A percentile compares a stretch with the other conserved stretches of the same genome.
Evolutionary conservation across 2,113 vertebrate species (phyloP).

Genomic region (Irena cyanogastra): DNA sequence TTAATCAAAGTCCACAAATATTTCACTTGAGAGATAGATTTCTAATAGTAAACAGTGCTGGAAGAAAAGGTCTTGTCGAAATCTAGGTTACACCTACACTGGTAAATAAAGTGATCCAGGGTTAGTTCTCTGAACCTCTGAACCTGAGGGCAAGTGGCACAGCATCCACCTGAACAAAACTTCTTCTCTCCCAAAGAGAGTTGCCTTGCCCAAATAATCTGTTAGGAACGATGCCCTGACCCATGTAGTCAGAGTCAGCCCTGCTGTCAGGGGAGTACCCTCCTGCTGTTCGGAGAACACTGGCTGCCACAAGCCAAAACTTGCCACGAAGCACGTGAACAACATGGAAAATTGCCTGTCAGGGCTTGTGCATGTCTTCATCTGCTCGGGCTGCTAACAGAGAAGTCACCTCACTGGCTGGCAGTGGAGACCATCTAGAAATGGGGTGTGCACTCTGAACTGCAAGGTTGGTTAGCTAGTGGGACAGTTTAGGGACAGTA

Average conservation of each 20-base stretch:
- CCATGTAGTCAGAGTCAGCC: not conserved
- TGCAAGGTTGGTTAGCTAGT: not conserved
- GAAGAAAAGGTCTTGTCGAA: not conserved
- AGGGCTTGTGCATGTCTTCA: not conserved
- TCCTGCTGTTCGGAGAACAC: not conserved
- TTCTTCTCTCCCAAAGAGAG: not conserved
- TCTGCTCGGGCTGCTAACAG: not conserved
- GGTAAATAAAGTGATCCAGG: not conserved
- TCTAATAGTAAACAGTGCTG: conserved; percentile 15
- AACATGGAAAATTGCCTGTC: not conserved
- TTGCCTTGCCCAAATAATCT: not conserved
- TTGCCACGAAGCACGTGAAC: not conserved
- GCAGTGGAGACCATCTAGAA: not conserved
- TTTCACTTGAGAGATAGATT: not conserved
- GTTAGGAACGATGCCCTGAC: not conserved
- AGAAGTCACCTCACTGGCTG: not conserved
- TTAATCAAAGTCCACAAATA: conserved; percentile 43
- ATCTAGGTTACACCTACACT: conserved; percentile 30
- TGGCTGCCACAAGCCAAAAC: not conserved
- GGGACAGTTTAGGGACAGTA: not conserved
- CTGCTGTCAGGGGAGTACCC: not conserved
- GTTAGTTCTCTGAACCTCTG: not conserved
- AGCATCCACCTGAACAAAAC: not conserved
- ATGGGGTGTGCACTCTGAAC: not conserved
- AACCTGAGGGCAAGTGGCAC: not conserved